These are phyloP conservation scores for Carcinoscorpius rotundicauda DNA, from an alignment of 1,140 invertebrate genomes.

Conservation along the genomic window DNA sequence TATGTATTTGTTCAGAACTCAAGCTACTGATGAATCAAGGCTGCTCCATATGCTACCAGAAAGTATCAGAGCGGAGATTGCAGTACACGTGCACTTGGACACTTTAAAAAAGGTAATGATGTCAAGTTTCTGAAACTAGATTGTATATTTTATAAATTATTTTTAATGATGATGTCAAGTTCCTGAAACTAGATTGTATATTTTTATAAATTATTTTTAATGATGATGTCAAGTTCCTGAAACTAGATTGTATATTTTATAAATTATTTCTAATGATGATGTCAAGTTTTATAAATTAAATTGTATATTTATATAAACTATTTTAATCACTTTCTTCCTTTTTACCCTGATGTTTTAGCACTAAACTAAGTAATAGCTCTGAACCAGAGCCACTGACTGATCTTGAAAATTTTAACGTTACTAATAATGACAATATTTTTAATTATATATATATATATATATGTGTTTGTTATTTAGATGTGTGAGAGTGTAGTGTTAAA, in stretches of 20 bases:
- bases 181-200: no score
- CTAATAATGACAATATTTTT: no score
- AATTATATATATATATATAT: no score
- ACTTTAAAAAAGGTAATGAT: slow-evolving; percentile 13
- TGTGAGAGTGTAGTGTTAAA: no score
- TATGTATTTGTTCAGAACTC: slow-evolving; percentile 14
- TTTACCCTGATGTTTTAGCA: no score
- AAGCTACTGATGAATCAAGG: slow-evolving; percentile 18
- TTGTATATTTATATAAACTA: no score
- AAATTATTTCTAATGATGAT: not conserved
- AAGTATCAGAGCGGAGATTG: slow-evolving; percentile 17
- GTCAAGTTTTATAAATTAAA: no score
- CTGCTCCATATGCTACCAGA: slow-evolving; percentile 19
- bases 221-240: not conserved
- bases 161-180: not conserved
- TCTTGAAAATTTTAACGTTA: no score
- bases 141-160: not conserved
- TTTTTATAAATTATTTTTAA: not conserved
- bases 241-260: not conserved
- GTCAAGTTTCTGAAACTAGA: not conserved
- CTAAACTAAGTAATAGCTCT: no score
- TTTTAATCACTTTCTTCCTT: no score
- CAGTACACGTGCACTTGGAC: slow-evolving; percentile 19
- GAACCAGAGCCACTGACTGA: no score
- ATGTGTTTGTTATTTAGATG: no score